These are phyloP conservation scores for Vanessa tameamea DNA, from an alignment of 1,140 invertebrate species.

Conservation along the genomic window DNA sequence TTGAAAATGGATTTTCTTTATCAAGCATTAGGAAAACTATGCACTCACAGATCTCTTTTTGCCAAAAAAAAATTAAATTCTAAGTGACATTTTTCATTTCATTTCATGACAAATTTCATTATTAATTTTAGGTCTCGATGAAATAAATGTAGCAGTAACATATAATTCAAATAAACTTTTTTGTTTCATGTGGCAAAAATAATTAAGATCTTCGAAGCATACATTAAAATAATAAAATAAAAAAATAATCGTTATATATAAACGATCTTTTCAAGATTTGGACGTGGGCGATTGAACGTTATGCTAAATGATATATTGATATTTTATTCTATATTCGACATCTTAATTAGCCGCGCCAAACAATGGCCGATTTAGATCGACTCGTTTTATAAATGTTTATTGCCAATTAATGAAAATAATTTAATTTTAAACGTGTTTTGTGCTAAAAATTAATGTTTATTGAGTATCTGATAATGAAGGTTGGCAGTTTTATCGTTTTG, in stretches of 20 bases:
- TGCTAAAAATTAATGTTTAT: not conserved
- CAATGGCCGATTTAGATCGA: constrained; percentile 31
- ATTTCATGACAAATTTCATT: too few species aligned
- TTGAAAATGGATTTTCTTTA: too few species aligned
- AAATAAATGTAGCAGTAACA: too few species aligned
- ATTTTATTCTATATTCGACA: constrained; percentile 48
- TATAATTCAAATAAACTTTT: too few species aligned
- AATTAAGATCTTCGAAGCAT: too few species aligned
- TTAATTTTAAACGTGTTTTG: constrained; percentile 14
- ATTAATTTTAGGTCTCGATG: too few species aligned
- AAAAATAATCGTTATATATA: constrained; percentile 27
- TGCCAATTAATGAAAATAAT: constrained; percentile 16
- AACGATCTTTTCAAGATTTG: constrained; percentile 6
- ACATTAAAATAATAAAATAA: not conserved
- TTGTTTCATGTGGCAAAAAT: too few species aligned
- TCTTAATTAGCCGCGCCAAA: constrained; percentile 51
- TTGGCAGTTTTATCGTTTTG: constrained; percentile 4
- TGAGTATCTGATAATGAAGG: not conserved
- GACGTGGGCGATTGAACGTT: constrained; percentile 42
- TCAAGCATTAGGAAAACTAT: too few species aligned
- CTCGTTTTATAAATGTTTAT: constrained; percentile 25
- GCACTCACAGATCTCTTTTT: too few species aligned
- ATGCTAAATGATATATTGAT: constrained; percentile 51
- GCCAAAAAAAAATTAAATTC: too few species aligned
- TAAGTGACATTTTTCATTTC: too few species aligned